Percentiles rank a stretch among this genome's conserved stretches.
These are phyloP conservation scores for Bubo scandiacus DNA, from an alignment of 2,113 vertebrate genomes.

Conservation along the genomic window DNA sequence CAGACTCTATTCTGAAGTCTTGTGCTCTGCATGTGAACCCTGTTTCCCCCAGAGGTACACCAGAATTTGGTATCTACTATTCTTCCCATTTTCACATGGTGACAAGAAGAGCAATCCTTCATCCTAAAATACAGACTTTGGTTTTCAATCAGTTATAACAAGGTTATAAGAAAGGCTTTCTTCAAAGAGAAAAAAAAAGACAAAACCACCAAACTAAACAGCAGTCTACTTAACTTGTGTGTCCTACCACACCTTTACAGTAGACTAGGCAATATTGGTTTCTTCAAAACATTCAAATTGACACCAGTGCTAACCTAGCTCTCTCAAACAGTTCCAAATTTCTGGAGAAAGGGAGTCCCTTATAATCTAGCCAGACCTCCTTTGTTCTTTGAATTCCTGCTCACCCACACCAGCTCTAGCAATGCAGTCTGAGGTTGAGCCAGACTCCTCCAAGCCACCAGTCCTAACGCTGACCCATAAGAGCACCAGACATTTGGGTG, in stretches of 20 bases:
- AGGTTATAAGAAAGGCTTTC: background rate
- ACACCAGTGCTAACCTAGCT: background rate
- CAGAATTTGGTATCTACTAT: background rate
- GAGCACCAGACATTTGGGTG: background rate
- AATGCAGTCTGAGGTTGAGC: background rate
- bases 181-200: background rate
- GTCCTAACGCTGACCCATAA: background rate
- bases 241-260: background rate
- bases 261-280: background rate
- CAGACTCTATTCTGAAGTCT: background rate
- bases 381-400: slow-evolving; percentile 1
- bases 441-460: background rate
- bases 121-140: background rate
- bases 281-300: background rate
- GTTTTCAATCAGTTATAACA: background rate
- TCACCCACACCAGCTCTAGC: background rate
- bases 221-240: background rate
- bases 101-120: background rate
- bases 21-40: background rate
- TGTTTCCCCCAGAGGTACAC: background rate
- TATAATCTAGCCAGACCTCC: background rate
- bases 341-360: background rate
- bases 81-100: background rate
- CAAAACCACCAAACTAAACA: background rate
- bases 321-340: background rate